These are phyloP conservation scores for Ceratosolen fusciceps DNA, from an alignment of 1,140 invertebrate genomes.

Conservation along the genomic window DNA sequence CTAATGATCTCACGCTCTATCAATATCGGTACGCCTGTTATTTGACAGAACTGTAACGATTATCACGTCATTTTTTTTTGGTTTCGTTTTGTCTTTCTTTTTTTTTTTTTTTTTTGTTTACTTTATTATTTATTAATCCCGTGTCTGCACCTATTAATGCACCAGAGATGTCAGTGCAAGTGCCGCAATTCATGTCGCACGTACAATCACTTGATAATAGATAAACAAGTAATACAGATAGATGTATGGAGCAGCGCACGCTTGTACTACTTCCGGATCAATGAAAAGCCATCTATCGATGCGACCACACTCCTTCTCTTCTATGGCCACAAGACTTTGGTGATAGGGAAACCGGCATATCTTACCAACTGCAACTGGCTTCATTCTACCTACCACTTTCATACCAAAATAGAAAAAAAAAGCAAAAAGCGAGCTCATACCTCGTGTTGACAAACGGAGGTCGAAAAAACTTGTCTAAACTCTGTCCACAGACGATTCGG, in stretches of 20 bases:
- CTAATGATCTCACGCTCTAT: conserved; percentile 27
- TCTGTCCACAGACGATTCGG: conserved; percentile 78
- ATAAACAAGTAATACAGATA: conserved; percentile 1
- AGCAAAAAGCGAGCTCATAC: background rate
- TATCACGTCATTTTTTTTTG: conserved; percentile 39
- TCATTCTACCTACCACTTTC: conserved; percentile 16
- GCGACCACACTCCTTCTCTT: conserved; percentile 1
- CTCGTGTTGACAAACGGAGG: background rate
- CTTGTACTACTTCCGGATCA: conserved; percentile 39
- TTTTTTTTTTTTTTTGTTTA: no score
- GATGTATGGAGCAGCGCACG: conserved; percentile 38
- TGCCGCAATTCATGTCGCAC: conserved; percentile 24
- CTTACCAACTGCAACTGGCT: conserved; percentile 21
- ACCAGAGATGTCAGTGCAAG: conserved; percentile 42
- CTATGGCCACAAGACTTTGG: conserved; percentile 21
- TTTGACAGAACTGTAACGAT: conserved; percentile 21
- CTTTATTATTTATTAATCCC: conserved; percentile 3
- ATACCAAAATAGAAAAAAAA: background rate
- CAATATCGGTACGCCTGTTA: conserved; percentile 41
- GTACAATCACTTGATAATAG: background rate
- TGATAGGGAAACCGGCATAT: conserved; percentile 28
- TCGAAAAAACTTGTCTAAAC: conserved; percentile 22
- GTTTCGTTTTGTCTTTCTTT: no score
- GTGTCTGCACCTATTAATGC: conserved; percentile 37
- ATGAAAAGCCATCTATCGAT: conserved; percentile 24